Evolutionary conservation across 2,113 vertebrate genomes (phyloP), one percentile per base, ranked within the genome.

Genomic region (Etheostoma spectabile): DNA sequence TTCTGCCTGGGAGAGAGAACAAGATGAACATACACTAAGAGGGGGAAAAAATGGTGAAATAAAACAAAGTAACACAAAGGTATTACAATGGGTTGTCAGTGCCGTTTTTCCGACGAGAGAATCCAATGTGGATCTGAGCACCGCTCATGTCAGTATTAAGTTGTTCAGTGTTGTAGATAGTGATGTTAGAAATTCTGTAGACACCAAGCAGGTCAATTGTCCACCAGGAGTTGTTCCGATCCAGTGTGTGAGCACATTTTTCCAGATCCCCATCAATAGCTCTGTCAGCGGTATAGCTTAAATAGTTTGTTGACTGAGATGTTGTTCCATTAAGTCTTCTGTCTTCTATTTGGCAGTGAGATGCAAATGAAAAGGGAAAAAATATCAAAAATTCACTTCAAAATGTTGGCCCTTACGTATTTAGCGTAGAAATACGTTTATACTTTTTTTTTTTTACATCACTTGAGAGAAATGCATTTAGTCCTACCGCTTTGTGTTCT

Each of bases 81-180:
- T 15, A 24, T 33, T 75, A 52, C 13, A 24, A 1, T 8, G 1
- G 8, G 49, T 27, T 63, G 10, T 6, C 1, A 1, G 21, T 46
- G 15, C 65, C 3, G 16, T 38, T 33, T 0, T 22, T 18, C 18
- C 45, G 22, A 3, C 5, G 3, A 6, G 59, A 59, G 60, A 53
- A 27, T 33, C 74, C 67, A 1, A 83, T 48, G 53, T 8, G 1
- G 48, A 83, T 73, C 68, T 18, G 0, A 53, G 62, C 33, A 21
- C 5, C 2, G 0, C 0, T 51, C 11, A 82, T 22, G 0, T 33
- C 0, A 30, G 0, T 1, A 8, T n/a, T 3, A 0, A 0, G 0
- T 0, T 4, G 2, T 0, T 4, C 0, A 16, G 0, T 1, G 51
- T 55, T 73, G 61, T 19, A 45, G 52, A 83, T 55, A 0, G 1